These are phyloP conservation scores for Corythoichthys intestinalis DNA, from an alignment of 2,113 vertebrate species.

Conservation along the genomic window DNA sequence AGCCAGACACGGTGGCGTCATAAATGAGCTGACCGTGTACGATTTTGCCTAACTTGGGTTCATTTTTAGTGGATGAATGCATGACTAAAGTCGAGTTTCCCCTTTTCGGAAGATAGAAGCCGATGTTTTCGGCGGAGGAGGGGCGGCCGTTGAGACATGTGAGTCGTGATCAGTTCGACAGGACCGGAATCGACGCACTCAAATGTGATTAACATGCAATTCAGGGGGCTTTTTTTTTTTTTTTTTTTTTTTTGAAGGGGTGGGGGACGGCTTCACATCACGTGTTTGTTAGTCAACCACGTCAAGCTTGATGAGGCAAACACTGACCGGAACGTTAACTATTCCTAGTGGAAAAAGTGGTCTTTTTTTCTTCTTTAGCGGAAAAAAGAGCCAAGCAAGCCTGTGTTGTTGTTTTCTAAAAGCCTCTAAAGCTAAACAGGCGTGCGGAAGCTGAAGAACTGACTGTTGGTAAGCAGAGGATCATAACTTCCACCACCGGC, in stretches of 20 bases:
- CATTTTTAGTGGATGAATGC: not conserved
- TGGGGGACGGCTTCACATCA: not conserved
- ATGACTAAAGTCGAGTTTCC: not conserved
- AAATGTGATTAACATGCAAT: slow-evolving; percentile 5
- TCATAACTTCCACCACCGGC: slow-evolving; percentile 34
- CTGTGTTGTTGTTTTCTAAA: not conserved
- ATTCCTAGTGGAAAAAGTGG: not conserved
- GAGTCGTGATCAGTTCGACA: slow-evolving; percentile 56
- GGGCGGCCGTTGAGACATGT: slow-evolving; percentile 47
- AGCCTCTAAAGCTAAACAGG: not conserved
- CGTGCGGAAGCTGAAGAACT: not conserved
- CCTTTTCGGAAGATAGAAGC: not conserved
- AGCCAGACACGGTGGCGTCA: not conserved
- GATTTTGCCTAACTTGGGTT: not conserved
- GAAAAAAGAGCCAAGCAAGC: not conserved
- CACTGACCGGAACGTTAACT: not conserved
- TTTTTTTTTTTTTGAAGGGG: not conserved
- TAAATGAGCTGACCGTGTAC: not conserved
- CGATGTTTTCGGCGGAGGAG: not conserved
- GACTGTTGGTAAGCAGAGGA: not conserved
- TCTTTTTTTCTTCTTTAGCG: not conserved
- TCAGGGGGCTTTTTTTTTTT: not conserved
- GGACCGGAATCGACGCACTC: not conserved
- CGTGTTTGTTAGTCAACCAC: slow-evolving; percentile 3
- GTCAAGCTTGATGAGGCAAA: slow-evolving; percentile 5